Percentiles rank a stretch among this genome's conserved stretches.
Evolutionary conservation across 64 coral and sea anemone species (phyloP).

Genomic region (Porites lutea): DNA sequence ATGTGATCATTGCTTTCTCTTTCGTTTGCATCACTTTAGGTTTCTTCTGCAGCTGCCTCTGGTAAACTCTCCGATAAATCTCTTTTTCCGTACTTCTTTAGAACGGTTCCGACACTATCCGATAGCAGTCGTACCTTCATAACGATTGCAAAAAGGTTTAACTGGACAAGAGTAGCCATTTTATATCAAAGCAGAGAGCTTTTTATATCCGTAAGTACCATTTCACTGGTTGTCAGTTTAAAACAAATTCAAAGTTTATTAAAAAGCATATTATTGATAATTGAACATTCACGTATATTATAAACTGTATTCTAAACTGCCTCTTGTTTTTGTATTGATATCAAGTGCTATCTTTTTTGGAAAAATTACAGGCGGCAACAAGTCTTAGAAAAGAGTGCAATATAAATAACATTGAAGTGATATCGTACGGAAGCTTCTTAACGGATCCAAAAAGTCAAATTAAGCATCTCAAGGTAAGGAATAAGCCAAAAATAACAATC

Average conservation of each 20-base stretch:
- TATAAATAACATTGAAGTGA: conserved; percentile 29
- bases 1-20: background rate
- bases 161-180: conserved; percentile 65
- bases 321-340: background rate
- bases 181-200: conserved; percentile 66
- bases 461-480: conserved; percentile 50
- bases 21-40: background rate
- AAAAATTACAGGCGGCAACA: conserved; percentile 39
- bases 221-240: background rate
- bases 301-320: too few relatives aligned
- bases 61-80: conserved; percentile 61
- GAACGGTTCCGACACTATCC: conserved; percentile 59
- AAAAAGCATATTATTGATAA: too few relatives aligned
- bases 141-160: conserved; percentile 43
- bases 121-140: conserved; percentile 48
- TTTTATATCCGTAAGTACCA: conserved; percentile 52
- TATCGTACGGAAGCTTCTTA: conserved; percentile 66
- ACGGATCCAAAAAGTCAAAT: conserved; percentile 58
- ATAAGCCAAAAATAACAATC: background rate
- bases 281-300: too few relatives aligned
- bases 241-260: too few relatives aligned
- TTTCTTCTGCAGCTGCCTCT: conserved; percentile 60
- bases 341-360: background rate
- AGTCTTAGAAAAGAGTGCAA: conserved; percentile 54
- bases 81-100: conserved; percentile 56